Base-by-base conservation (phyloP, 37 sponge, comb jelly and placozoan genomes). In the Aplysina aerophoba region DNA sequence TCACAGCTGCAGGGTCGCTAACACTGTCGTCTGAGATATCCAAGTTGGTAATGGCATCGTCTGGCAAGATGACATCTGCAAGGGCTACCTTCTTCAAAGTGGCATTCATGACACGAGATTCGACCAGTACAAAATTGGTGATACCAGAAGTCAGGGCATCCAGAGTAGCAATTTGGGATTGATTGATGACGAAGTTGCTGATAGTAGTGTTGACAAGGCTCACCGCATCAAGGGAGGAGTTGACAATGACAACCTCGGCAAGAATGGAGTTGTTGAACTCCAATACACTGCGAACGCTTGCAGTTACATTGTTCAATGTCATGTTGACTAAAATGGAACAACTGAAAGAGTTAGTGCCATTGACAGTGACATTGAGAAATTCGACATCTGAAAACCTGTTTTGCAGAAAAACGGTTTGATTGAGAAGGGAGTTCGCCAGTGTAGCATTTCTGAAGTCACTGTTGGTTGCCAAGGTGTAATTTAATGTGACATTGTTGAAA, bases 231-330 rank as follows among this genome's bases (percentile, higher is more conserved):
- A 31, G 30, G 35, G 17, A 35, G 35, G 35, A 68, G 25, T 17
- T 68, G 31, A 35, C 31, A 31, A 31, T 68, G 28, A 36, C 71
- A 31, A 68, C 31, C 25, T 35, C 35, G 71, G 25, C 35, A 31
- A 36, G 71, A 27, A 69, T 11, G 71, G 71, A 31, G 34, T 30
- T 69, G 71, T 69, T 30, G 71, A 69, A 69, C 35, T 17, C 71
- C 71, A 69, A 1, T 24, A 69, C 34, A 30, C 35, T 35, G 1
- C 4, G 35, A 11, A 69, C 33, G 17, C 0, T 69, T 1, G 33
- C 71, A 31, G 71, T 69, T 1, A 30, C 71, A 27, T 69, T 69
- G 28, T 69, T n/a, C 35, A 69, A 28, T 34, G 71, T 30, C 19
- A 69, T 35, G 34, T 30, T n/a, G 28, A 35, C 34, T 16, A 69